A percentile compares a stretch with the other conserved stretches of the same genome.
Conservation (phyloP, 2,797 vertebrate genomes). For the Vultur gryphus region DNA sequence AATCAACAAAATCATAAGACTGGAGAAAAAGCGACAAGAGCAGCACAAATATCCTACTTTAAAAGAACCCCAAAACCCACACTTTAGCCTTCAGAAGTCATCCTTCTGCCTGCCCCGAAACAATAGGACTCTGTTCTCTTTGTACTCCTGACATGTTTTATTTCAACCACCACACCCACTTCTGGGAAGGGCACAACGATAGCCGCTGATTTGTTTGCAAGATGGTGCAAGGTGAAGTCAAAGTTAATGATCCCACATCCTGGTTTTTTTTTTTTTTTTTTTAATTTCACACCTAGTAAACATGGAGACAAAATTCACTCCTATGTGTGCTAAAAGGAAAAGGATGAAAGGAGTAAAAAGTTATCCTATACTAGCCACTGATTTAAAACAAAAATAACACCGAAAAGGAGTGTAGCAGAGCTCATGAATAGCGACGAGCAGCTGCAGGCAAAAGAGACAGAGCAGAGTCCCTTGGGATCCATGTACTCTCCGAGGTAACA, state of each 20-base stretch:
- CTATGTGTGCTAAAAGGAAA: rapidly evolving
- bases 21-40: not conserved
- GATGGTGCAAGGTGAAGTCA: slow-evolving; percentile 41
- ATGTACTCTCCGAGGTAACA: rapidly evolving
- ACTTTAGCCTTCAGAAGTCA: slow-evolving; percentile 3
- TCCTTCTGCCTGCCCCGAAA: not conserved
- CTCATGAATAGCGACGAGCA: not conserved
- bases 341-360: not conserved
- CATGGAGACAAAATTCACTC: not conserved
- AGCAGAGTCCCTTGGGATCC: not conserved
- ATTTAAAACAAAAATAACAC: not conserved
- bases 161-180: slow-evolving; percentile 51
- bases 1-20: not conserved
- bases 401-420: not conserved
- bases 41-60: not conserved
- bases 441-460: not conserved
- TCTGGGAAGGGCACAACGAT: slow-evolving; percentile 30
- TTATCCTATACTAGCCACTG: not conserved
- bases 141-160: slow-evolving; percentile 9
- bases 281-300: not conserved
- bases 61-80: not conserved
- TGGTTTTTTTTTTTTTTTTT: not conserved
- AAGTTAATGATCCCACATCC: slow-evolving; percentile 16
- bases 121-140: slow-evolving; percentile 35
- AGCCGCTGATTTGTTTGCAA: slow-evolving; percentile 28